Evolutionary conservation across 1,140 invertebrate species (phyloP).

Genomic region (Kradibia gibbosae): DNA sequence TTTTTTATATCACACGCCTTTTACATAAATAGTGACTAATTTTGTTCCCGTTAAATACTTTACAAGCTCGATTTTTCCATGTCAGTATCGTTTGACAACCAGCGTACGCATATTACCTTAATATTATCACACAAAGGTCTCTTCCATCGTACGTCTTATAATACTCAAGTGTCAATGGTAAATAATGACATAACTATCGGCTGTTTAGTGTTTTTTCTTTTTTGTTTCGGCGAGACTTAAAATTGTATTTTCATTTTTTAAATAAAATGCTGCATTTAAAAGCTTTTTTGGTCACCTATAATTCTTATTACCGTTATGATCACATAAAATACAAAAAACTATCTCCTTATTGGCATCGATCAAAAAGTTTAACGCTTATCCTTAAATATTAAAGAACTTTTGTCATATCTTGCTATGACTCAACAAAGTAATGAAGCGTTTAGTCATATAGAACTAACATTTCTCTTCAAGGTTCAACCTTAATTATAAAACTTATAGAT

Average conservation of each 20-base stretch:
- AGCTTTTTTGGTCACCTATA: slow-evolving; percentile 50
- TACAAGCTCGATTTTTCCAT: slow-evolving; percentile 54
- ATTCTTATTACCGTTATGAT: slow-evolving; percentile 47
- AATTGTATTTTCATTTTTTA: slow-evolving; percentile 43
- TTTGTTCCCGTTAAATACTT: slow-evolving; percentile 62
- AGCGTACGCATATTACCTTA: slow-evolving; percentile 44
- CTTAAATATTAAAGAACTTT: slow-evolving; percentile 44
- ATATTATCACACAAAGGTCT: slow-evolving; percentile 49
- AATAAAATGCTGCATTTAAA: slow-evolving; percentile 48
- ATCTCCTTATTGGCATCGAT: slow-evolving; percentile 44
- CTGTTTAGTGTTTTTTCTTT: slow-evolving; percentile 15
- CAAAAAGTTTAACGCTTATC: slow-evolving; percentile 40
- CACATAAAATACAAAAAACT: slow-evolving; percentile 48
- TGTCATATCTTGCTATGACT: slow-evolving; percentile 42
- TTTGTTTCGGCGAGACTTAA: slow-evolving; percentile 41
- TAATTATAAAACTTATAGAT: slow-evolving; percentile 46
- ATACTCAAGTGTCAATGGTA: slow-evolving; percentile 39
- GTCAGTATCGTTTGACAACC: slow-evolving; percentile 50
- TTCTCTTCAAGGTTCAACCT: slow-evolving; percentile 43
- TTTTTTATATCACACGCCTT: slow-evolving; percentile 49
- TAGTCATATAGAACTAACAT: slow-evolving; percentile 42
- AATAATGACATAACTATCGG: slow-evolving; percentile 39
- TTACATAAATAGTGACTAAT: slow-evolving; percentile 59
- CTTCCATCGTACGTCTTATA: slow-evolving; percentile 38
- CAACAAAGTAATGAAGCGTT: slow-evolving; percentile 33